Base-by-base conservation (phyloP, 2,888 invertebrate species). In the Euclidia mi region DNA sequence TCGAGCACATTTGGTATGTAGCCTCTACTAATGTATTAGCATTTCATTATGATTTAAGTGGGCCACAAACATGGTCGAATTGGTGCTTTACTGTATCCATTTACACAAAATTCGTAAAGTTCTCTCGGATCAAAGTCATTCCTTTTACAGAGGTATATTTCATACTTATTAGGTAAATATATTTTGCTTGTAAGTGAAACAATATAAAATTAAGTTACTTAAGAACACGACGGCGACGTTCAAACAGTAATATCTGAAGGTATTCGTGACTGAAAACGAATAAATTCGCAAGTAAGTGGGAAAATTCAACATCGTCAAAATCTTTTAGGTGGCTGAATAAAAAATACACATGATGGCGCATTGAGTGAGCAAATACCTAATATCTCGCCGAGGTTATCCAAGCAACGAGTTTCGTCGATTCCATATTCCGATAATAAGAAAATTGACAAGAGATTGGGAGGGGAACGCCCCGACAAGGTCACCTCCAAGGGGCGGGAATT, bases 361-460 rank as follows among this genome's bases (percentile, higher is more conserved):
- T 50, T 64, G 52, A 58, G 38, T 47, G 51, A 58, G 48, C 58
- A 56, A 65, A 71, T 65, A 67, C 61, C 15, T 56, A 52, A 57
- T 42, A 69, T 63, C 50, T 52, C 48, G 46, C 46, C 37, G 55
- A 62, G 48, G 52, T 61, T 62, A 58, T 64, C 44, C 34, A n/a
- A n/a, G n/a, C 63, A 56, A 56, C 32, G 46, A 49, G 56, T 43
- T 37, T n/a, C 28, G 31, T 51, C 58, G 55, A 65, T 70, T 75
- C 72, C 62, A 68, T 72, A 76, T 71, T 78, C 60, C 55, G 64
- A 68, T 78, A 81, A 79, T 78, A 80, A 71, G 78, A 78, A 81
- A 79, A 82, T 80, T 78, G 71, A 75, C 69, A 76, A 74, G 71
- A 75, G 58, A 71, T 71, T 70, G 67, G 56, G 46, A 51, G 46